Evolutionary conservation across 2,113 vertebrate genomes (phyloP), one percentile per base, ranked within the genome.

Genomic region (Anser brachyrhynchus): DNA sequence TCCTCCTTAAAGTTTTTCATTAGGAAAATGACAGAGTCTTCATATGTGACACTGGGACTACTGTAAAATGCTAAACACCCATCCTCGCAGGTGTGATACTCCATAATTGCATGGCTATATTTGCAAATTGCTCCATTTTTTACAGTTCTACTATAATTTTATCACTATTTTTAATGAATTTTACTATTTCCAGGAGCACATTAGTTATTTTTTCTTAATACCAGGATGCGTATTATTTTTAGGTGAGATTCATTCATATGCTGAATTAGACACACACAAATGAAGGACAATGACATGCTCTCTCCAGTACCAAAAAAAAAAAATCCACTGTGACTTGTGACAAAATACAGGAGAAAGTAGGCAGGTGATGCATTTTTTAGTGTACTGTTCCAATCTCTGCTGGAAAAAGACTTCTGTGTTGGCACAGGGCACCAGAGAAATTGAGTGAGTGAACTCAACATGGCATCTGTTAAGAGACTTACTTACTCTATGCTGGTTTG

Each of bases 101-200:
- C 29, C 31, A 39, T 46, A 62, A 82, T 21, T 3, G 2, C 58
- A 57, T 1, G 8, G 55, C 71, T 86, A 3, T 49, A 67, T 71
- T 84, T 86, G 55, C 55, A 77, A 94, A 67, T 22, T 74, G 49
- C 65, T 87, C 70, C 14, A 62, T 72, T 95, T 95, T 72, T 64
- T 84, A 66, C 29, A 69, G 44, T 57, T 52, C 22, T 39, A 3
- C 19, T 89, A n/a, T 84, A 72, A 92, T 49, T 91, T 67, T 43
- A 74, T 77, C 77, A 62, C 7, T 51, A 69, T 80, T 91, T 54
- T 29, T 18, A 87, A 72, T 13, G 7, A 69, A 87, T 62, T 69
- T 51, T 33, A 67, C 43, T 78, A 46, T 73, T 93, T 94, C 57
- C 51, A 81, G 61, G 29, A 84, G 7, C 0, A 0, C 6, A 33